Evolutionary conservation across 2,797 vertebrate genomes (phyloP).

Genomic region (Brachyalestes nurse): DNA sequence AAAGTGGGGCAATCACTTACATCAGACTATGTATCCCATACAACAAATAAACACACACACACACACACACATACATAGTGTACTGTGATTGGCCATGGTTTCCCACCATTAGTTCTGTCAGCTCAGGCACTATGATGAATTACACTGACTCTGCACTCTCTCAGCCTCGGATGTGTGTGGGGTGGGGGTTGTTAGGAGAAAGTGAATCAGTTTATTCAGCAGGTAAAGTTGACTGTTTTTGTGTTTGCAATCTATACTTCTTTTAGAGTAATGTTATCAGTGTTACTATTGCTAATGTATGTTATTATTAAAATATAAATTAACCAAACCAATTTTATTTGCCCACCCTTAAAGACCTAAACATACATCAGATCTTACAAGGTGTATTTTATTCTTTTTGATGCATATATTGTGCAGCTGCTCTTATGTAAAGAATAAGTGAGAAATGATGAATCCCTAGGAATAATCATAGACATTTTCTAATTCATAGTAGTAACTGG

Average conservation of each 20-base stretch:
- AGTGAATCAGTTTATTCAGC: conserved; percentile 25
- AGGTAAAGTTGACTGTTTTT: neutral
- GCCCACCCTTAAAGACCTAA: too few relatives aligned
- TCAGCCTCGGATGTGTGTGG: conserved; percentile 25
- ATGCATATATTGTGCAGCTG: too few relatives aligned
- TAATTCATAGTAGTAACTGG: too few relatives aligned
- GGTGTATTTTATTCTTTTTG: too few relatives aligned
- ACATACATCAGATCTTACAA: too few relatives aligned
- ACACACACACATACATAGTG: neutral
- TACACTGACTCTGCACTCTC: conserved; percentile 44
- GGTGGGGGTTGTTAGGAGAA: neutral
- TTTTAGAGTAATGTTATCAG: neutral
- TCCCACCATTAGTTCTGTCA: conserved; percentile 59
- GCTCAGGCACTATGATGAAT: conserved; percentile 50
- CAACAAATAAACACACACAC: conserved; percentile 30
- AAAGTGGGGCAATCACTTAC: conserved; percentile 14
- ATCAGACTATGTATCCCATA: conserved; percentile 30
- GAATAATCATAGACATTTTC: too few relatives aligned
- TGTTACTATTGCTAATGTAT: neutral
- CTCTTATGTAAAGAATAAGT: too few relatives aligned
- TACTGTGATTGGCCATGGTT: conserved; percentile 43
- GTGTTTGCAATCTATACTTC: neutral
- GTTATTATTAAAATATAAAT: neutral
- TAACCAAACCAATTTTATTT: neutral
- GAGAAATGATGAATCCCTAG: too few relatives aligned